Evolutionary conservation across 2,888 invertebrate genomes (phyloP), one percentile per base, ranked within the genome.

Genomic region (Seira ritae): DNA sequence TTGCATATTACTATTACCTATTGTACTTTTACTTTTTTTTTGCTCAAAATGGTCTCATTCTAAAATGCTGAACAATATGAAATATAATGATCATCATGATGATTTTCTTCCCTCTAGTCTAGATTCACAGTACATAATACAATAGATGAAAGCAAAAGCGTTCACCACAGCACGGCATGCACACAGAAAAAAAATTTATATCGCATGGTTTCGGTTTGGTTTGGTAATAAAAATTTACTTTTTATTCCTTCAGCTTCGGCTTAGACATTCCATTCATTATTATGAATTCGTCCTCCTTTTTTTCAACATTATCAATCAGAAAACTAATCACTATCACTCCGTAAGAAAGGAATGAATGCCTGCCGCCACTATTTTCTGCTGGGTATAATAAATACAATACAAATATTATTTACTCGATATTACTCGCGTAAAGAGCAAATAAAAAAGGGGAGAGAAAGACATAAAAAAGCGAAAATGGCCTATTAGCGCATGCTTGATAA

Each of bases 401-500:
- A 31, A 42, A 31, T 8, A 8, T 31, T 8, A 31, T 8, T 31
- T 31, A 8, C 6, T 12, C 55, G 17, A 55, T n/a, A n/a, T n/a
- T n/a, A 60, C 60, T 10, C n/a, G 62, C 19, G 20, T 62, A 62
- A 55, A 55, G 22, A 62, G 20, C 62, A 62, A 62, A 62, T 22
- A 62, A 20, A 20, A 20, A 62, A 12, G n/a, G 60, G 17, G 60
- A 60, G 62, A 62, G 62, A 62, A 20, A n/a, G 62, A 62, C 73
- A 62, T 24, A 73, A 60, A 71, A 71, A 73, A 73, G 22, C 62
- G 62, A 62, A 62, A 73, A 73, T 73, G 62, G 73, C 73, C 73
- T 62, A 62, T 73, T 73, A 73, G 73, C 73, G 62, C 73, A 73
- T 73, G 73, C 73, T 62, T 62, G 73, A 73, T 73, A 73, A 62